phyloP scores from a whole-genome alignment of 2,797 vertebrate species.

The Myotis daubentonii region DNA sequence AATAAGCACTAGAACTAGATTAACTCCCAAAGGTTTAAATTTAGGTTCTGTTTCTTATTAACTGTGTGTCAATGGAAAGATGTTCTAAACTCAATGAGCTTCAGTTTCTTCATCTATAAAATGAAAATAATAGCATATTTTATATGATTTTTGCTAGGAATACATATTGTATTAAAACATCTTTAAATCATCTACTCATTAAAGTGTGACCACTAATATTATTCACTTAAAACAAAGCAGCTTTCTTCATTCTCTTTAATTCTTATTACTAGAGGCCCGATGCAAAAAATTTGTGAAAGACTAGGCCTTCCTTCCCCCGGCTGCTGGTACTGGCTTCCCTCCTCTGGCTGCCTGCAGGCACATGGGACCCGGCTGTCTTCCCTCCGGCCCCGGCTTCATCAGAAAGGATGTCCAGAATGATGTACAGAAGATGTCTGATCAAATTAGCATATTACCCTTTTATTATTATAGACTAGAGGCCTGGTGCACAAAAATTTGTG shows the following conservation, averaged over 20 bases:
- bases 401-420: too few species aligned
- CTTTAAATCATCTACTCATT: background rate
- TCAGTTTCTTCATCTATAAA: background rate
- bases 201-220: background rate
- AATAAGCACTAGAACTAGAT: background rate
- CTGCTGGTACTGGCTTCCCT: too few species aligned
- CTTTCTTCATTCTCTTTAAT: background rate
- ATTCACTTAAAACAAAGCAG: background rate
- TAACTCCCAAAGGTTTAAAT: background rate
- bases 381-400: too few species aligned
- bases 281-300: too few species aligned
- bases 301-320: too few species aligned
- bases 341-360: too few species aligned
- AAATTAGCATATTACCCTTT: too few species aligned
- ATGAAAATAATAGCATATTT: background rate
- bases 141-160: background rate
- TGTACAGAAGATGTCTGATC: too few species aligned
- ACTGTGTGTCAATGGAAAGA: background rate
- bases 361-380: too few species aligned
- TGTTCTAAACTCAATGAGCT: background rate
- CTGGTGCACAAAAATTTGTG: too few species aligned
- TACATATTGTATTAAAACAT: background rate
- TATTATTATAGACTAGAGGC: too few species aligned
- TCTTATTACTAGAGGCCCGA: background rate
- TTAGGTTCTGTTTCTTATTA: background rate